Base-by-base conservation (phyloP, 2,888 invertebrate species). In the Sinelater perroti region DNA sequence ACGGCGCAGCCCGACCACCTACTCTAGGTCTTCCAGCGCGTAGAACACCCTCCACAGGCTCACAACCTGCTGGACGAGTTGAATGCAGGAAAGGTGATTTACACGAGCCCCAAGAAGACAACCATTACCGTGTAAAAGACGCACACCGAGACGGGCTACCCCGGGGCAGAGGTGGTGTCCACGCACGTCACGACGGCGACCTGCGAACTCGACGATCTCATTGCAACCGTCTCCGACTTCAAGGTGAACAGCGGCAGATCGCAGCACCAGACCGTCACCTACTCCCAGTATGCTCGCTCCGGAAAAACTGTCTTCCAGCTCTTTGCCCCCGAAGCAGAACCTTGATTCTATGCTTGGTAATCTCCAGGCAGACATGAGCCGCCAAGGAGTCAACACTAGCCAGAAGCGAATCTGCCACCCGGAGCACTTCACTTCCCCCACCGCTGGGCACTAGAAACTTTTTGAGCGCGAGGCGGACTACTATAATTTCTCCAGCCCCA, bases 391-490 rank as follows among this genome's bases (percentile, higher is more conserved):
- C 64, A 96, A 91, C 79, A 97, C 97, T 63, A 95, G 97, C 71
- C 97, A 98, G 78, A 98, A 99, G 83, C 98, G 99, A 73, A 95
- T 97, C 84, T 99, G 99, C 88, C 95, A 88, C 77, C 96, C 96
- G 36, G 97, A 98, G 81, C 97, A 98, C 68, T 99, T 99, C 84
- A 94, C 95, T 79, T 98, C 99, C 75, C 96, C 98, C 65, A 98
- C 99, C 80, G 96, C 98, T 60, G 99, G 98, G 97, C 60, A 97
- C 97, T 51, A 87, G 95, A 76, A 98, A 97, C 82, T 99, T 98
- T 87, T 99, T 97, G 80, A 97, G 81, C 99, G 99, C 83, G 99
- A 99, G 79, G 88, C 92, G 4, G 98, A 99, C 80, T 99, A 99
- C 80, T 98, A 99, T 81, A 95, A 95, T 75, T 84, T 98, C 60